Conservation (phyloP, 2,113 vertebrate genomes). For the Ranitomeya variabilis region DNA sequence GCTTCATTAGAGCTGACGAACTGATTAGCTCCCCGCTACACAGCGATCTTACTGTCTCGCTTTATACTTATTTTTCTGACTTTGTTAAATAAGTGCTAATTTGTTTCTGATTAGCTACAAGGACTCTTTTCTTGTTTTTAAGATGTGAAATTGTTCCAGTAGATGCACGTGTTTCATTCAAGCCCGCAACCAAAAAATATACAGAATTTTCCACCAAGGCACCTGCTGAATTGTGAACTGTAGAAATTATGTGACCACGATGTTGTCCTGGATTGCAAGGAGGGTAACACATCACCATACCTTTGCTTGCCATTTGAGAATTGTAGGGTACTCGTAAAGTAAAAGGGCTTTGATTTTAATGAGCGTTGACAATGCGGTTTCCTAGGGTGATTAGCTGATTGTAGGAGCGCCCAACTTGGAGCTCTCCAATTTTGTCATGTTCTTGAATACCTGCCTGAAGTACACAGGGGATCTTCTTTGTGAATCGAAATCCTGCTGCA, state of each 20-base stretch:
- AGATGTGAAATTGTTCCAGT: background rate
- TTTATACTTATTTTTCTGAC: constrained; percentile 24
- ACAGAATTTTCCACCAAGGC: background rate
- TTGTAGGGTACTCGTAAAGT: too few species aligned
- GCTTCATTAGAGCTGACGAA: constrained; percentile 32
- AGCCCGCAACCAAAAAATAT: background rate
- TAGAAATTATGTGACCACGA: background rate
- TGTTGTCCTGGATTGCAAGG: background rate
- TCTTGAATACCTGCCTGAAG: too few species aligned
- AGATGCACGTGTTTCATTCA: constrained; percentile 17
- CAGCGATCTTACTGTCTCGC: constrained; percentile 7
- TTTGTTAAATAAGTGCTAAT: constrained; percentile 40
- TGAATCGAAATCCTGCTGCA: too few species aligned
- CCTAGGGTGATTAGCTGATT: too few species aligned
- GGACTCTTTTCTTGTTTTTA: constrained; percentile 26
- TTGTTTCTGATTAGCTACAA: constrained; percentile 36
- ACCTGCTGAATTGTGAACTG: background rate
- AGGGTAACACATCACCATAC: too few species aligned
- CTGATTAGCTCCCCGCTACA: constrained; percentile 1
- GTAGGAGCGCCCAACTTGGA: too few species aligned
- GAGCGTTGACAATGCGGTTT: too few species aligned
- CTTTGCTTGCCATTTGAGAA: too few species aligned
- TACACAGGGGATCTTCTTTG: too few species aligned
- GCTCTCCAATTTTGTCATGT: too few species aligned
- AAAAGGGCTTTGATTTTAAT: too few species aligned